Evolutionary conservation across 2,113 vertebrate species (phyloP), one percentile per base, ranked within the genome.

Genomic region (Epinephelus cyanopodus): DNA sequence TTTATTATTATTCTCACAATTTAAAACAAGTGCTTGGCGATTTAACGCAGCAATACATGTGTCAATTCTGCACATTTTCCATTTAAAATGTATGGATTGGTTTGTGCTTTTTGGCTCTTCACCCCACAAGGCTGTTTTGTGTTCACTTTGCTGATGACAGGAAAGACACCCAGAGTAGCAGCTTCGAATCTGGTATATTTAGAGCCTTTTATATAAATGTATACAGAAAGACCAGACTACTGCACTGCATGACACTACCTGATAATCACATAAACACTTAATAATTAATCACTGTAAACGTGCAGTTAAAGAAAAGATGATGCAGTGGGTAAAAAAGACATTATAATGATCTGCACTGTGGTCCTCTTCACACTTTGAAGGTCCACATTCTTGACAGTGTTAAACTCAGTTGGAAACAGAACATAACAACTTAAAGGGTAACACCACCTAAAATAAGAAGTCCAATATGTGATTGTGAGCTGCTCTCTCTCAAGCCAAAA

Each of bases 1-100:
- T 69, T 67, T 48, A 74, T 85, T 54, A 50, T 68, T 50, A 65
- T 67, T 58, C 3, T 25, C 81, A 62, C 42, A 72, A 52, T 77
- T 79, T 60, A 68, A 68, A 82, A 83, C 57, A 56, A 61, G 54
- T 7, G 15, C 29, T 70, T 29, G 15, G 47, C 47, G 54, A 48
- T 71, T 25, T 33, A 50, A 33, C 0, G 2, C 47, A 58, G 48
- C 29, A 68, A 23, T 61, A 18, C 1, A 42, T 23, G 18, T 56
- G 11, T 48, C 21, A 52, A 6, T 60, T 64, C 58, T 42, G 14
- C 13, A 21, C 9, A 33, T 12, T 37, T 13, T 45, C 64, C 4
- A 50, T 54, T 81, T 52, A 1, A 23, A 73, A 54, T 60, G 5
- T 19, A 45, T 1, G 45, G 15, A 23, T 57, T 57, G n/a, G 1